phyloP scores from a whole-genome alignment of 2,113 vertebrate species.

The Platichthys stellatus region DNA sequence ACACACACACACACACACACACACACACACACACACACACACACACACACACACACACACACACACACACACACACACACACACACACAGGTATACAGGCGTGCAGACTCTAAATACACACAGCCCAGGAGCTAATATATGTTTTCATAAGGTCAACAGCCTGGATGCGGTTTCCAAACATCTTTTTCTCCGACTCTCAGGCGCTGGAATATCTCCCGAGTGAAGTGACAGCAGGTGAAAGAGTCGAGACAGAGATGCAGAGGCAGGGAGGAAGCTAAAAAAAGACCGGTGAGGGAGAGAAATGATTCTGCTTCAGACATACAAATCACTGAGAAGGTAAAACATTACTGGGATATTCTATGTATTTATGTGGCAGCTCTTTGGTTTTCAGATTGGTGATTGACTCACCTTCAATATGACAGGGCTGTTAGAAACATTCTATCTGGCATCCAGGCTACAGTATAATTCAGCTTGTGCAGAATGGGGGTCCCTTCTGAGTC shows the following conservation, averaged over 20 bases:
- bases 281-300: constrained; percentile 8
- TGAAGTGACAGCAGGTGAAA: constrained; percentile 42
- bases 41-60: neutral
- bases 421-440: neutral
- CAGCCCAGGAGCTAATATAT: constrained; percentile 53
- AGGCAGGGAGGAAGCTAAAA: neutral
- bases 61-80: constrained; percentile 4
- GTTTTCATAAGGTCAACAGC: constrained; percentile 70
- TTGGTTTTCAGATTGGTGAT: neutral
- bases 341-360: constrained; percentile 5
- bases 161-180: constrained; percentile 56
- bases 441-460: neutral
- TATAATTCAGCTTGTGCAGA: neutral
- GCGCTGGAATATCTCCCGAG: constrained; percentile 15
- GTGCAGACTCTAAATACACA: constrained; percentile 42
- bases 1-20: constrained; percentile 1
- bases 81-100: neutral
- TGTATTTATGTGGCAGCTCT: constrained; percentile 3
- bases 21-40: neutral
- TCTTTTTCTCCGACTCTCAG: constrained; percentile 37
- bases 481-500: no score
- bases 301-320: neutral
- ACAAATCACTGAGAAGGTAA: neutral
- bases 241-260: neutral
- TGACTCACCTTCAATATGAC: neutral